phyloP scores from a whole-genome alignment of 2,113 vertebrate genomes.

The Macheiramphus alcinus region DNA sequence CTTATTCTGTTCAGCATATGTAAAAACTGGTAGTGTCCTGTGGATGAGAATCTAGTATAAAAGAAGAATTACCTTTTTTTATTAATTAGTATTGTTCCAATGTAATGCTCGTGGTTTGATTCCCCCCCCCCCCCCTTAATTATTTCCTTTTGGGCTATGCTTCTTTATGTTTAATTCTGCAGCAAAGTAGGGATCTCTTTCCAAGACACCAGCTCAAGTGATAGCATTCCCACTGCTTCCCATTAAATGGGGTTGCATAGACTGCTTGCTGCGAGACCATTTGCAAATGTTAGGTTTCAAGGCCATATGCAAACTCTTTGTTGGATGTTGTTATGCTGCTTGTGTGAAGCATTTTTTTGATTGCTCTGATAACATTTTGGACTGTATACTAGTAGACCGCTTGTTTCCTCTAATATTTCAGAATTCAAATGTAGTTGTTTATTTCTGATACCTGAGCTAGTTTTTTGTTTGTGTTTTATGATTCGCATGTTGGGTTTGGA shows the following conservation, averaged over 20 bases:
- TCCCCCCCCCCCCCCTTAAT: no score
- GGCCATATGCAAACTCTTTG: not conserved
- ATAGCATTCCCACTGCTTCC: not conserved
- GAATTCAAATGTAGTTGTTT: not conserved
- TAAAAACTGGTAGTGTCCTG: not conserved
- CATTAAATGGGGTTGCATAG: not conserved
- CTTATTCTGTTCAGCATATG: not conserved
- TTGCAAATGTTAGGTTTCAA: not conserved
- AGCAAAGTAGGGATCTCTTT: not conserved
- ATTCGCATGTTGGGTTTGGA: rapidly evolving
- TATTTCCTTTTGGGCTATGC: not conserved
- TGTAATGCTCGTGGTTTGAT: not conserved
- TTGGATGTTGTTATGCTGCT: not conserved
- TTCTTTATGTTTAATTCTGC: not conserved
- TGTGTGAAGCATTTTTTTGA: not conserved
- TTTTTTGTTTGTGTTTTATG: not conserved
- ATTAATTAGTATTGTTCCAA: not conserved
- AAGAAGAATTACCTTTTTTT: not conserved
- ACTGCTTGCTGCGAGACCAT: not conserved
- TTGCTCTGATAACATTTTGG: not conserved
- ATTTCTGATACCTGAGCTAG: not conserved
- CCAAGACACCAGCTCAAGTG: not conserved
- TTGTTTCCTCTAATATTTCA: not conserved
- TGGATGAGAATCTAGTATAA: not conserved
- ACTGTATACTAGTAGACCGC: no score